Evolutionary conservation across 2,113 vertebrate species (phyloP).

Genomic region (Dipodomys spectabilis): DNA sequence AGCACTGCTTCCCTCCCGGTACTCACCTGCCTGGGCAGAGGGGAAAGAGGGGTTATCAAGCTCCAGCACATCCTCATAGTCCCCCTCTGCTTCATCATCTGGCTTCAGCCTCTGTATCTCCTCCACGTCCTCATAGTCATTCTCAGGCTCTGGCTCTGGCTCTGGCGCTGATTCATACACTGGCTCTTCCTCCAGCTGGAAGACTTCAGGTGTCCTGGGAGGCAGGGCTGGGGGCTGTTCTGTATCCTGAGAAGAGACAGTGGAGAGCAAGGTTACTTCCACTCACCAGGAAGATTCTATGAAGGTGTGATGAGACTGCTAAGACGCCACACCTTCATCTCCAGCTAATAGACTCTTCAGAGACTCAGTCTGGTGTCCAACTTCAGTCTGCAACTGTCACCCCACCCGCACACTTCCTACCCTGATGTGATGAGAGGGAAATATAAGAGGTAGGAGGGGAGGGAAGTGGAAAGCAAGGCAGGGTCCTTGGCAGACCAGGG

Average conservation of each 20-base stretch:
- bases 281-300: not conserved
- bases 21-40: constrained; percentile 61
- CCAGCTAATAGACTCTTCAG: not conserved
- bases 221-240: constrained; percentile 83
- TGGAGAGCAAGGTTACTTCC: not conserved
- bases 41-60: not conserved
- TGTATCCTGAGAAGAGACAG: constrained; percentile 50
- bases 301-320: not conserved
- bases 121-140: constrained; percentile 89
- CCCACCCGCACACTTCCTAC: not conserved
- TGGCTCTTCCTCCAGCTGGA: constrained; percentile 69
- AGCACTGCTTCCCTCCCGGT: not conserved
- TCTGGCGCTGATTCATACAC: constrained; percentile 59
- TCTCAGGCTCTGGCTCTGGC: constrained; percentile 70
- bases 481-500: not conserved
- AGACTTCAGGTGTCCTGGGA: constrained; percentile 73
- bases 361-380: not conserved
- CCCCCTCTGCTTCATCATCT: constrained; percentile 61
- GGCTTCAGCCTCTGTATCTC: constrained; percentile 33
- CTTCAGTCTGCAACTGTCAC: not conserved
- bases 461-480: not conserved
- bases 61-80: constrained; percentile 86
- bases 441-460: not conserved
- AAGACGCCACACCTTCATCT: not conserved
- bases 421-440: not conserved